phyloP scores from a whole-genome alignment of 2,113 vertebrate genomes.

The Chroicocephalus ridibundus region DNA sequence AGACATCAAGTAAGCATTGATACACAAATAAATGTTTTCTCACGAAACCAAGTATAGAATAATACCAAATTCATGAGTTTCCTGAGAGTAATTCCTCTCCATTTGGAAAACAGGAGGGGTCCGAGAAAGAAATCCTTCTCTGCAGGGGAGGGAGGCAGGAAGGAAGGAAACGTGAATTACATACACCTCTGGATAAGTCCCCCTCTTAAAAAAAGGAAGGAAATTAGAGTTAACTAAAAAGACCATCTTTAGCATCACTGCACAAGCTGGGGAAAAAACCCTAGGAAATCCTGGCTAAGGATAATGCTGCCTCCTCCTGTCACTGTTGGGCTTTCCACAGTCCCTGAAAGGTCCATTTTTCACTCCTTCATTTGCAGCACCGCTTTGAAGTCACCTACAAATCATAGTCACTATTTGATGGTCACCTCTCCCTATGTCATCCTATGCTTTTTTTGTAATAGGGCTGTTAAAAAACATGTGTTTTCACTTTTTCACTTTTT shows the following conservation, averaged over 20 bases:
- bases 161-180: conserved; percentile 59
- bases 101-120: conserved; percentile 17
- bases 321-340: not conserved
- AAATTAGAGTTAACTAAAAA: conserved; percentile 42
- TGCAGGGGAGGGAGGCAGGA: conserved; percentile 4
- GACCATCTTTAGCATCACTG: not conserved
- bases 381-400: not conserved
- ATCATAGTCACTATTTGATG: not conserved
- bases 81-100: conserved; percentile 11
- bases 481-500: conserved; percentile 5
- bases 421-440: not conserved
- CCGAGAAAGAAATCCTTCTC: conserved; percentile 20
- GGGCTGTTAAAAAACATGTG: not conserved
- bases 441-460: not conserved
- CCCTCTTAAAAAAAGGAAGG: conserved; percentile 11
- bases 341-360: not conserved
- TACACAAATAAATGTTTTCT: not conserved
- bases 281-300: not conserved
- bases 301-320: not conserved
- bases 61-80: not conserved
- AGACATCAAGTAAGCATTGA: not conserved
- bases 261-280: not conserved
- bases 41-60: not conserved
- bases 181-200: conserved; percentile 32
- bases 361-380: not conserved